Evolutionary conservation across 2,113 vertebrate genomes (phyloP).

Genomic region (Paramormyrops kingsleyae): DNA sequence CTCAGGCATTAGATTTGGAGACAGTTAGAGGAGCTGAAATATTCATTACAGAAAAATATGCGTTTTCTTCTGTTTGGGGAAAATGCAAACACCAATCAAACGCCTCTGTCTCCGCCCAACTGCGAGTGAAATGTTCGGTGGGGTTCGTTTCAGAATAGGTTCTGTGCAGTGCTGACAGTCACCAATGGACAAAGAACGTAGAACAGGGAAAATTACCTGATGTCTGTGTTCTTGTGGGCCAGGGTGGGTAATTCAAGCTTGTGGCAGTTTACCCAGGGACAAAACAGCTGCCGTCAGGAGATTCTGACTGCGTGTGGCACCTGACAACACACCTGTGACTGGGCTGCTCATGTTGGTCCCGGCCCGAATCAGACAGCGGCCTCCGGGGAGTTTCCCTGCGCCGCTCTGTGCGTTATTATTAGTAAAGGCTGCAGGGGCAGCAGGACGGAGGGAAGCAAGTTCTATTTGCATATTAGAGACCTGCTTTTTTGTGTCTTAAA

Average conservation of each 20-base stretch:
- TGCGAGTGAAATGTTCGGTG: neutral
- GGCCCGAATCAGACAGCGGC: neutral
- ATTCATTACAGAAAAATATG: neutral
- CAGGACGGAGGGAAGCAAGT: slow-evolving; percentile 57
- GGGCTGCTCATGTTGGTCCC: neutral
- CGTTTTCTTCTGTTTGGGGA: neutral
- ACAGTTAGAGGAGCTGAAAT: neutral
- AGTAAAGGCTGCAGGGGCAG: slow-evolving; percentile 53
- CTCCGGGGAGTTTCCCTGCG: neutral
- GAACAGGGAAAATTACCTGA: neutral
- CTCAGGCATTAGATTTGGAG: neutral
- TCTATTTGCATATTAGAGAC: slow-evolving; percentile 61
- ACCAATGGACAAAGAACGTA: neutral
- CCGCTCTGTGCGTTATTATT: slow-evolving; percentile 45
- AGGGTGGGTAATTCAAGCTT: neutral
- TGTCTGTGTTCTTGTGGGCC: neutral
- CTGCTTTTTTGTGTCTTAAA: slow-evolving; percentile 45
- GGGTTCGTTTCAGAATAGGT: neutral
- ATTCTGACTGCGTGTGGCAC: neutral
- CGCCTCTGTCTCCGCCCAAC: neutral
- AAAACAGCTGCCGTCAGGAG: neutral
- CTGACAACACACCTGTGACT: neutral
- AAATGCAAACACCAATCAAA: neutral
- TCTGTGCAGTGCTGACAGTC: neutral
- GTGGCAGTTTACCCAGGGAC: neutral